phyloP scores from a whole-genome alignment of 2,113 vertebrate species.

The Caracal caracal region DNA sequence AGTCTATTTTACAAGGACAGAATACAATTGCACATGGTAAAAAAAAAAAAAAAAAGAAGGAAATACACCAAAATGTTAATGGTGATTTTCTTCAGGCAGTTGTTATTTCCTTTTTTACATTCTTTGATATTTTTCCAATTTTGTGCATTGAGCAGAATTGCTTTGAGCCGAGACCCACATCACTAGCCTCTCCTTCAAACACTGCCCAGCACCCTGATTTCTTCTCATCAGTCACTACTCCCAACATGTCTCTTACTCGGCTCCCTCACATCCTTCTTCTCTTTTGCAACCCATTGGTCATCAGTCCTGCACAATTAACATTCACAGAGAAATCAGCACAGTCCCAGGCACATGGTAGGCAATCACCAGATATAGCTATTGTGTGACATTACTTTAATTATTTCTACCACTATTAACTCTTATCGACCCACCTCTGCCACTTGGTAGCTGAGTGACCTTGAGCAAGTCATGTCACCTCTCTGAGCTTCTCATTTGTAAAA shows the following conservation, averaged over 20 bases:
- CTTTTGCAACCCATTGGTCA: not conserved
- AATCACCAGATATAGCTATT: not conserved
- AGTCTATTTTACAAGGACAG: slow-evolving; percentile 35
- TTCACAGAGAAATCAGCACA: not conserved
- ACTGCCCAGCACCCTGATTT: not conserved
- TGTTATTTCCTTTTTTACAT: not conserved
- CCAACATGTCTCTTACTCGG: not conserved
- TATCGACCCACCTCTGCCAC: not conserved
- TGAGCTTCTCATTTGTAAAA: slow-evolving; percentile 61
- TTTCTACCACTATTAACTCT: not conserved
- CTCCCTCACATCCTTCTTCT: not conserved
- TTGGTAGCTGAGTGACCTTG: slow-evolving; percentile 44
- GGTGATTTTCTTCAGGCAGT: not conserved
- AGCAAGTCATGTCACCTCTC: slow-evolving; percentile 26
- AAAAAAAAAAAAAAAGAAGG: slow-evolving; percentile 33
- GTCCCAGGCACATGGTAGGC: not conserved
- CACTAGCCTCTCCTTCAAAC: not conserved
- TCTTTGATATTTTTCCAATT: not conserved
- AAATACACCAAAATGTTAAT: not conserved
- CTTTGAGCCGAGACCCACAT: not conserved
- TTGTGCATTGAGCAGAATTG: not conserved
- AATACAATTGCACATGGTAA: not conserved
- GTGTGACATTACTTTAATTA: not conserved
- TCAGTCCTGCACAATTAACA: not conserved
- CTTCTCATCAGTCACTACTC: not conserved